Evolutionary conservation across 2,797 vertebrate species (phyloP).

Genomic region (Potorous gilbertii): DNA sequence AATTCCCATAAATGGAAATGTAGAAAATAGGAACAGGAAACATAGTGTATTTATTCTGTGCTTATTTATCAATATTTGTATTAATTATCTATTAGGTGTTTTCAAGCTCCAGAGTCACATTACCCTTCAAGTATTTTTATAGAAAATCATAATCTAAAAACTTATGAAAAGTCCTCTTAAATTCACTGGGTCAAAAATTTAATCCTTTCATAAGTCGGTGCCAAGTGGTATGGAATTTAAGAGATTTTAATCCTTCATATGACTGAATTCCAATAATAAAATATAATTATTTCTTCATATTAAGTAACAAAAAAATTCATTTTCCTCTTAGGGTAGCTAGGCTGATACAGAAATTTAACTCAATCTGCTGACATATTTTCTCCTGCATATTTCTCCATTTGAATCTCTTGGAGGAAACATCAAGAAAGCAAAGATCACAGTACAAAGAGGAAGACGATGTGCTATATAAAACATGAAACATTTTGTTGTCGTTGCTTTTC

Average conservation of each 20-base stretch:
- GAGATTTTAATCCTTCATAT: neutral
- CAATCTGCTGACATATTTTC: neutral
- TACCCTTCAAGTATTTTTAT: neutral
- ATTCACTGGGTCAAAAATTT: neutral
- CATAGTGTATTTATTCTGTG: neutral
- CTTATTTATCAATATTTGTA: neutral
- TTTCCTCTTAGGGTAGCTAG: neutral
- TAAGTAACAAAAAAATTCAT: slow-evolving; percentile 14
- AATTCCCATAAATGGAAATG: neutral
- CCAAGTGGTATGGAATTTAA: neutral
- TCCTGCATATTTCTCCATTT: neutral
- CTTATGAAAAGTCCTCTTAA: neutral
- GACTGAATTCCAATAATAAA: neutral
- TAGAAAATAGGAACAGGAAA: neutral
- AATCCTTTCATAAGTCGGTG: neutral
- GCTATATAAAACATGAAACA: neutral
- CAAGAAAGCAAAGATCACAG: neutral
- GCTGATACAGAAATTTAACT: neutral
- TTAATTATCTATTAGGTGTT: neutral
- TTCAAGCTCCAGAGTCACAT: neutral
- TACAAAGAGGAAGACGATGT: neutral
- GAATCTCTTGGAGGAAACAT: neutral
- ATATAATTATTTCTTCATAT: slow-evolving; percentile 10
- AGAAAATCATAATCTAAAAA: neutral
- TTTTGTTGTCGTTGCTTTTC: neutral